These are phyloP conservation scores for Nannoperca australis DNA, from an alignment of 2,797 vertebrate genomes.

Conservation along the genomic window DNA sequence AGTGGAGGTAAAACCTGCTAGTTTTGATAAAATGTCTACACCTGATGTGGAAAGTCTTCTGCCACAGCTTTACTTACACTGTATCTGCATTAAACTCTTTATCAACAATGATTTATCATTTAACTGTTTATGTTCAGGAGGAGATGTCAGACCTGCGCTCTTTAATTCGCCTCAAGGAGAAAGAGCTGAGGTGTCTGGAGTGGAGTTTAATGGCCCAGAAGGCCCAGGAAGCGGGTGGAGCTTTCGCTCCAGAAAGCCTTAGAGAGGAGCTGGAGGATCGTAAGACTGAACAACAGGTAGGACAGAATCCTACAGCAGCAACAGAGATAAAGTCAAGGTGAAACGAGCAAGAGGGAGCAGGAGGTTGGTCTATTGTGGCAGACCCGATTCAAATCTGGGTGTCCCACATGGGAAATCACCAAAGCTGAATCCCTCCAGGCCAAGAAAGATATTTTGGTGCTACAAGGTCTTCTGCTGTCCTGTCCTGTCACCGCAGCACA, in stretches of 20 bases:
- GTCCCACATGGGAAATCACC: conserved; percentile 83
- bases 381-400: conserved; percentile 76
- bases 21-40: background rate
- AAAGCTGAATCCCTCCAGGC: conserved; percentile 84
- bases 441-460: conserved; percentile 78
- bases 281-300: conserved; percentile 79
- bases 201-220: conserved; percentile 83
- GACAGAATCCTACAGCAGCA: conserved; percentile 13
- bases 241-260: conserved; percentile 83
- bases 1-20: background rate
- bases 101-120: background rate
- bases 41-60: background rate
- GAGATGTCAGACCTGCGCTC: conserved; percentile 88
- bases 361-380: conserved; percentile 71
- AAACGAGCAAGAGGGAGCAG: conserved; percentile 74
- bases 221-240: conserved; percentile 84
- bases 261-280: conserved; percentile 74
- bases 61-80: background rate
- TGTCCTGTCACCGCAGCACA: conserved; percentile 68
- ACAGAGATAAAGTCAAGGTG: conserved; percentile 78
- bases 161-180: conserved; percentile 85
- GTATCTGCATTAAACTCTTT: background rate
- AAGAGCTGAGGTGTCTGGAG: conserved; percentile 88
- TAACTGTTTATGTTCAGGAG: conserved; percentile 82
- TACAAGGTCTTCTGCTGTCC: conserved; percentile 77